Evolutionary conservation across 2,797 vertebrate genomes (phyloP), one percentile per base, ranked within the genome.

Genomic region (Cheirogaleus major): DNA sequence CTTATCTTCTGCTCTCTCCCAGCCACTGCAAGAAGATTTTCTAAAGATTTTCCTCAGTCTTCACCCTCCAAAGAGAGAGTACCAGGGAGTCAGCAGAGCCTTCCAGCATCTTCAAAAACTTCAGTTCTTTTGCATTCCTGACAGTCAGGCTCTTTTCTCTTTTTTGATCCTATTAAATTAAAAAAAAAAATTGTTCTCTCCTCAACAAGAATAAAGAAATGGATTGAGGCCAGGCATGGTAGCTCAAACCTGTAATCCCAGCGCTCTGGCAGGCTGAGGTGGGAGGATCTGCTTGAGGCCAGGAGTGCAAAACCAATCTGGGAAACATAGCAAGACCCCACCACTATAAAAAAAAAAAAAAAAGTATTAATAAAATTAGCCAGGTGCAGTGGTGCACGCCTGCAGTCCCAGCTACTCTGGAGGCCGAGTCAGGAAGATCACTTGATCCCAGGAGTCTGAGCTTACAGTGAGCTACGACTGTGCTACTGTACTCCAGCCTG

Each of bases 331-430:
- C 48, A 14, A 78, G 22, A 78, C 48, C 3, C 75, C 32, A 23
- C 4, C 48, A 35, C 11, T 7, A 35, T 22, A 52, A 52, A 35
- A 45, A 45, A 45, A 45, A n/a, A 61, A 63, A 25, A 25, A 59
- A 59, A 0, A 59, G 57, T 27, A 59, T 4, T 14, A 52, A 20
- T n/a, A 78, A 78, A 78, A 78, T 78, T 52, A 78, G 48, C 20
- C 20, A 14, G 75, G 32, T 23, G 4, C 50, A n/a, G 75, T 22
- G 32, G 75, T 1, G 0, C 0, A 17, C 0, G 0, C 75, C 75
- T 52, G 6, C 22, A 52, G 20, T 52, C 20, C 75, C 75, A 52
- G 32, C 48, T 78, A 78, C 75, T 23, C 11, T 7, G 48, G 12
- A 78, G 22, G 32, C 48, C 14, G 12, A 78, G 75, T 11, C 75